A percentile compares a stretch with the other conserved stretches of the same genome.
These are phyloP conservation scores for Melanerpes formicivorus DNA, from an alignment of 2,113 vertebrate genomes.

Conservation along the genomic window DNA sequence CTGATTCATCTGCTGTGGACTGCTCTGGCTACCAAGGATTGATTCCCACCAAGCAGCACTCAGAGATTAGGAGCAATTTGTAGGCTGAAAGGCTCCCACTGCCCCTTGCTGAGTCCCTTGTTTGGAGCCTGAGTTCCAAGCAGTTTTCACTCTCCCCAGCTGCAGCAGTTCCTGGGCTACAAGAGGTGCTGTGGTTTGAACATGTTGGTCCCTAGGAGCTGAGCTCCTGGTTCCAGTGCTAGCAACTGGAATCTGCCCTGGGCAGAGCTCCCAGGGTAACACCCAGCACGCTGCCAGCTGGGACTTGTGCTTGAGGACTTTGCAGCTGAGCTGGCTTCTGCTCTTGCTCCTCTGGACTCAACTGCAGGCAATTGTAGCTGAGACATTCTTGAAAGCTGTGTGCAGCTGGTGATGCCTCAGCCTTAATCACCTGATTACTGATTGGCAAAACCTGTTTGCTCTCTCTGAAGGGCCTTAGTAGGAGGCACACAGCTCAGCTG, in stretches of 20 bases:
- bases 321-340: not conserved
- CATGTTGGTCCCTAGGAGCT: not conserved
- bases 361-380: not conserved
- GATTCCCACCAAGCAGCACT: not conserved
- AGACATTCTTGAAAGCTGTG: not conserved
- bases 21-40: not conserved
- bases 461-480: not conserved
- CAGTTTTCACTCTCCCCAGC: not conserved
- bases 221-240: not conserved
- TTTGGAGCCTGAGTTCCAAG: not conserved
- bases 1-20: not conserved
- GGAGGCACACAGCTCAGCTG: not conserved
- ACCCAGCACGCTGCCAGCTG: not conserved
- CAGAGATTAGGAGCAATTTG: not conserved
- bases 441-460: not conserved
- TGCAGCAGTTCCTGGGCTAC: not conserved
- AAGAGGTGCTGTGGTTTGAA: not conserved
- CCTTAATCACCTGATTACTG: not conserved
- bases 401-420: not conserved
- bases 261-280: not conserved
- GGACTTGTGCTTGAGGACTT: not conserved
- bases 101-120: not conserved
- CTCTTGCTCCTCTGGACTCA: not conserved
- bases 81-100: not conserved
- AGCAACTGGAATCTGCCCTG: not conserved